phyloP scores from a whole-genome alignment of 2,888 invertebrate species.

The Eumacrocentrus americanus region DNA sequence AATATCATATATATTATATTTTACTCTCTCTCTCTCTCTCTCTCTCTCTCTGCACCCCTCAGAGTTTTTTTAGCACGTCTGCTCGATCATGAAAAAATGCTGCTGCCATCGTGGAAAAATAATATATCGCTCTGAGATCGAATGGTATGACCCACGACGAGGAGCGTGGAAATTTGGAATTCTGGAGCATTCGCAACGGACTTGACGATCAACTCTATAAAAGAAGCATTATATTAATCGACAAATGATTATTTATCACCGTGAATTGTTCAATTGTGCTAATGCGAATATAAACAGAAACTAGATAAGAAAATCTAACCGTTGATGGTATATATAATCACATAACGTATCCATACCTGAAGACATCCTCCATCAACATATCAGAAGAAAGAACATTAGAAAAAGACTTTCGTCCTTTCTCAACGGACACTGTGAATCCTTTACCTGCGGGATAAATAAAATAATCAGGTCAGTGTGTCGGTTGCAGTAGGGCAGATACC shows the following conservation, averaged over 20 bases:
- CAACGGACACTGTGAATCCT: slow-evolving; percentile 25
- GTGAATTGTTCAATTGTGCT: neutral
- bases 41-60: slow-evolving; percentile 9
- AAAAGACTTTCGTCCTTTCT: slow-evolving; percentile 20
- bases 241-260: neutral
- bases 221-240: neutral
- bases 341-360: neutral
- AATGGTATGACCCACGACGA: slow-evolving; percentile 46
- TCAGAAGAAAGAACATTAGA: slow-evolving; percentile 1
- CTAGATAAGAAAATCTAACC: slow-evolving; percentile 7
- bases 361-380: neutral
- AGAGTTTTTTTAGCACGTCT: neutral
- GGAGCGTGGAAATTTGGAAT: slow-evolving; percentile 54
- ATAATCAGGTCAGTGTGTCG: slow-evolving; percentile 42
- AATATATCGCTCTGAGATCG: slow-evolving; percentile 50
- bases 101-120: slow-evolving; percentile 21
- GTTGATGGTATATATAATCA: slow-evolving; percentile 5
- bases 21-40: slow-evolving; percentile 21
- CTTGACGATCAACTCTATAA: neutral
- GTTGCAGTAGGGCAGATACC: slow-evolving; percentile 30
- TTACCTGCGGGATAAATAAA: slow-evolving; percentile 29
- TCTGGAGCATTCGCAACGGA: slow-evolving; percentile 46
- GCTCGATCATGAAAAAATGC: neutral
- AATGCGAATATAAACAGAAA: neutral
- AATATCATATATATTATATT: neutral